Evolutionary conservation across 2,797 vertebrate genomes (phyloP).

Genomic region (Monodelphis domestica): DNA sequence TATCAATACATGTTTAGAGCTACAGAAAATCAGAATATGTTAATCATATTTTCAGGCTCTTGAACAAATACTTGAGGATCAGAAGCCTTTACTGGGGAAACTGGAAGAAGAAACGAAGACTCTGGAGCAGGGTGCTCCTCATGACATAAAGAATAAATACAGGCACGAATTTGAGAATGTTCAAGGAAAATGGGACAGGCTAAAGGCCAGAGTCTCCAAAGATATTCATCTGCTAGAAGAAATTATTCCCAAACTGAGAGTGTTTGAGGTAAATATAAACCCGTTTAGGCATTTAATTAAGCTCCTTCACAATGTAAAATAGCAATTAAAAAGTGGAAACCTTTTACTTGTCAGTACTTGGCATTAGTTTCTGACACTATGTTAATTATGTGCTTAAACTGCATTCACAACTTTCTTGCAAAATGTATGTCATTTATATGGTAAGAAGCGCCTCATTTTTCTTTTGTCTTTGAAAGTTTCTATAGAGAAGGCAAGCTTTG

Average conservation of each 20-base stretch:
- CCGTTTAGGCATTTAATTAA: background rate
- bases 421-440: constrained; percentile 1
- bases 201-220: constrained; percentile 88
- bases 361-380: constrained; percentile 23
- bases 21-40: background rate
- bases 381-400: constrained; percentile 19
- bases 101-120: constrained; percentile 84
- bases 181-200: constrained; percentile 89
- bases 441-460: background rate
- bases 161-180: constrained; percentile 89
- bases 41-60: constrained; percentile 82
- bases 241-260: constrained; percentile 81
- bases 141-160: constrained; percentile 81
- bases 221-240: constrained; percentile 90
- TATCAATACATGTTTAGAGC: constrained; percentile 14
- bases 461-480: constrained; percentile 12
- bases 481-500: background rate
- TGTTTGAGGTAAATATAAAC: constrained; percentile 89
- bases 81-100: constrained; percentile 84
- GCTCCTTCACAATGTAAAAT: background rate
- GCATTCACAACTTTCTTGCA: constrained; percentile 27
- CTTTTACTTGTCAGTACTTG: constrained; percentile 1
- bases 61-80: constrained; percentile 90
- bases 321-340: background rate
- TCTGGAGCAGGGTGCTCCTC: constrained; percentile 80